phyloP scores from a whole-genome alignment of 2,797 vertebrate species.

The Vireo griseus region DNA sequence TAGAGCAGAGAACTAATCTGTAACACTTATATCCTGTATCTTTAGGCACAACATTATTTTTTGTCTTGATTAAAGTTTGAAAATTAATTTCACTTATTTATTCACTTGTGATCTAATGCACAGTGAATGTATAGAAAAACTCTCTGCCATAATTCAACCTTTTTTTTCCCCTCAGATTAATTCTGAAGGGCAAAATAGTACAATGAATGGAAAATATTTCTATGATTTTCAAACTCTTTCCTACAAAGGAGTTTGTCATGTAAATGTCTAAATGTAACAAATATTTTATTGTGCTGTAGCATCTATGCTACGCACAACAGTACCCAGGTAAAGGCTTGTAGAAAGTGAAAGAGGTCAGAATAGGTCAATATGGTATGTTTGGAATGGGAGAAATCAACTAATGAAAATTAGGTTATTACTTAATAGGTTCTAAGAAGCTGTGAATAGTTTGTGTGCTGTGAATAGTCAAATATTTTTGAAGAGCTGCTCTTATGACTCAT shows the following conservation, averaged over 20 bases:
- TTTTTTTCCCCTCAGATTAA: not conserved
- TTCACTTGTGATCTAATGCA: not conserved
- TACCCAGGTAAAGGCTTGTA: not conserved
- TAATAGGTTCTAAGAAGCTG: not conserved
- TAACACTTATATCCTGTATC: not conserved
- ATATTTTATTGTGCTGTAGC: not conserved
- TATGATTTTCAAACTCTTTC: not conserved
- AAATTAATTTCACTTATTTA: not conserved
- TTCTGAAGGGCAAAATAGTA: not conserved
- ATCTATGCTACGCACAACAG: not conserved
- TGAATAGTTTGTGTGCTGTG: not conserved
- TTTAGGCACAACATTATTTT: not conserved
- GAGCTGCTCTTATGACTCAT: not conserved
- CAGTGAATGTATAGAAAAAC: not conserved
- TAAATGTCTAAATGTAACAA: not conserved
- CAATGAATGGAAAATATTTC: not conserved
- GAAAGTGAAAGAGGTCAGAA: not conserved
- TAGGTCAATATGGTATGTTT: not conserved
- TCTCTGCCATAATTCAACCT: not conserved
- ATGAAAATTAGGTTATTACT: not conserved
- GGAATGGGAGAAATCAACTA: not conserved
- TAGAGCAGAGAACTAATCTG: not conserved
- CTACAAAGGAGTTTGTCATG: not conserved
- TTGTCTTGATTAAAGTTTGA: not conserved
- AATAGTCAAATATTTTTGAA: not conserved